Percentiles rank a stretch among this genome's conserved stretches.
These are phyloP conservation scores for Tetrao urogallus DNA, from an alignment of 2,113 vertebrate genomes.

Conservation along the genomic window DNA sequence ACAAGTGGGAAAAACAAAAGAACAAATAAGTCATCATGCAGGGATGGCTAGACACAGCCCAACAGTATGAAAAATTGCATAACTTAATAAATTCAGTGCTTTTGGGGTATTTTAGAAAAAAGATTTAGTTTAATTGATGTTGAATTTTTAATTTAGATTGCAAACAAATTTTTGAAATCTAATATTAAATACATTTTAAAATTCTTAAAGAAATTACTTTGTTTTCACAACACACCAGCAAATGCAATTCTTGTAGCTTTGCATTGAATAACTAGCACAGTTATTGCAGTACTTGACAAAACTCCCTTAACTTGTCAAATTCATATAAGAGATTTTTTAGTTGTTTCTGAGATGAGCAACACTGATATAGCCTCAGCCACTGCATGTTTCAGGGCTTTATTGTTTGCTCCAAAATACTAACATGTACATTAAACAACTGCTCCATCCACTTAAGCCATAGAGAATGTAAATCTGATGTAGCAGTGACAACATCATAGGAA, in stretches of 20 bases:
- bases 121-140: neutral
- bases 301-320: neutral
- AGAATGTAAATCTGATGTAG: neutral
- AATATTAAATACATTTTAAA: neutral
- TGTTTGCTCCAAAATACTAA: neutral
- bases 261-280: neutral
- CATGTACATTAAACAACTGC: neutral
- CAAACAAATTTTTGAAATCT: neutral
- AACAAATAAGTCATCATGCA: neutral
- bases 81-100: neutral
- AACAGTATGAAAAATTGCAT: neutral
- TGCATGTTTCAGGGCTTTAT: neutral
- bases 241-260: neutral
- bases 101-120: neutral
- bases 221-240: neutral
- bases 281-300: neutral
- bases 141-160: neutral
- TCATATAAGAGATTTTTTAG: neutral
- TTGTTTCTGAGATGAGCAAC: neutral
- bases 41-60: neutral
- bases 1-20: constrained; percentile 4
- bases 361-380: neutral
- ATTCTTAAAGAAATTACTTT: neutral
- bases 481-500: neutral
- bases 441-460: neutral